Conservation (phyloP, 2,888 invertebrate genomes). For the Cephus pygmeus region DNA sequence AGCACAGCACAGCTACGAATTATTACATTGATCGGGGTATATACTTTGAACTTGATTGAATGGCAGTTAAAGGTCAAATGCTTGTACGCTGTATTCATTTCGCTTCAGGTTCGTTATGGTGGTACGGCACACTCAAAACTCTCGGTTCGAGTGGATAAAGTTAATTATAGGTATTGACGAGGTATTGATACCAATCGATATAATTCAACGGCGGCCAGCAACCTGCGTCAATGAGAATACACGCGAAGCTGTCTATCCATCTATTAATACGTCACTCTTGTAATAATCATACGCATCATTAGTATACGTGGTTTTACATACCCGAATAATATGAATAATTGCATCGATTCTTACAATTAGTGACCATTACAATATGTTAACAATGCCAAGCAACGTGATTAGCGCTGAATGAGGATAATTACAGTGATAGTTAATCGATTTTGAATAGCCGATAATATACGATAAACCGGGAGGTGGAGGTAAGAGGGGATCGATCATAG, state of each 20-base stretch:
- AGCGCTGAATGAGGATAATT: not conserved
- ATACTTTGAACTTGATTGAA: not conserved
- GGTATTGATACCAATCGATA: not conserved
- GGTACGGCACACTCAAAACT: not conserved
- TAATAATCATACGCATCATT: not conserved
- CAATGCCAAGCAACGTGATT: not conserved
- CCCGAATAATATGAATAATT: not conserved
- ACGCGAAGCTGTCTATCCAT: too few relatives aligned
- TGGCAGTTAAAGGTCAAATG: not conserved
- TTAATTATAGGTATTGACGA: not conserved
- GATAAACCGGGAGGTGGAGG: not conserved
- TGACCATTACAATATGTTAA: not conserved
- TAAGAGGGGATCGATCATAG: not conserved
- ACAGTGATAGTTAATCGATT: not conserved
- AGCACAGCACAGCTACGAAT: not conserved
- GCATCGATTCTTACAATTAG: not conserved
- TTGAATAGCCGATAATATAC: not conserved
- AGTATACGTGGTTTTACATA: not conserved
- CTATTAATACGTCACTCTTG: not conserved
- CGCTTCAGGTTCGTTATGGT: not conserved
- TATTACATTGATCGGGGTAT: not conserved
- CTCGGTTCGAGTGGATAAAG: not conserved
- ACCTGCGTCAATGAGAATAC: not conserved
- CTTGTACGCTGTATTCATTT: not conserved
- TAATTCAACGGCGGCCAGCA: not conserved